Evolutionary conservation across 1,140 invertebrate species (phyloP).

Genomic region (Parapsyche elsis): DNA sequence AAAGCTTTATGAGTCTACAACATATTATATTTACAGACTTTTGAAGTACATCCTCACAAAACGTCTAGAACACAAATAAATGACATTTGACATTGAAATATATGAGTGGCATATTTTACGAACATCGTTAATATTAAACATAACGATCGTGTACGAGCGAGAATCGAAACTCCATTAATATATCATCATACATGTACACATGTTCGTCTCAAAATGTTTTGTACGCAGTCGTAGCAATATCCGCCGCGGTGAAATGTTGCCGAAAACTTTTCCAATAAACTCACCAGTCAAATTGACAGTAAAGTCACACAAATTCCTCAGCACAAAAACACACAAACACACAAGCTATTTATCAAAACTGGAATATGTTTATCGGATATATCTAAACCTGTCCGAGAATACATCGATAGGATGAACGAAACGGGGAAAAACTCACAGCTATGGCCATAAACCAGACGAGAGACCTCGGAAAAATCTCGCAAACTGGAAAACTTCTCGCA

Average conservation of each 20-base stretch:
- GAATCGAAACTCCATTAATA: too few relatives aligned
- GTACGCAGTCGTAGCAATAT: neutral
- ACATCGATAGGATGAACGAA: neutral
- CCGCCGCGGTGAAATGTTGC: slow-evolving; percentile 16
- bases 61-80: too few relatives aligned
- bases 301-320: slow-evolving; percentile 17
- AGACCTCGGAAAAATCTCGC: neutral
- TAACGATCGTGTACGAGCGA: too few relatives aligned
- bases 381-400: slow-evolving; percentile 20
- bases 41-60: too few relatives aligned
- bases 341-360: slow-evolving; percentile 15
- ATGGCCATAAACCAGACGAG: slow-evolving; percentile 2
- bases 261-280: slow-evolving; percentile 27
- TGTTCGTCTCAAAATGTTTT: neutral
- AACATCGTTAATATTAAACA: too few relatives aligned
- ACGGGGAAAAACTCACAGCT: neutral
- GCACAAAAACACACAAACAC: neutral
- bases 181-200: neutral
- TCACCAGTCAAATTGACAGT: slow-evolving; percentile 24
- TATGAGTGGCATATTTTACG: too few relatives aligned
- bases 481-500: slow-evolving; percentile 10
- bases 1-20: too few relatives aligned
- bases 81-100: too few relatives aligned
- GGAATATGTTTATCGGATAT: slow-evolving; percentile 25
- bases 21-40: too few relatives aligned